Base-by-base conservation (phyloP, 1,140 invertebrate species). In the Platyscapa corneri region DNA sequence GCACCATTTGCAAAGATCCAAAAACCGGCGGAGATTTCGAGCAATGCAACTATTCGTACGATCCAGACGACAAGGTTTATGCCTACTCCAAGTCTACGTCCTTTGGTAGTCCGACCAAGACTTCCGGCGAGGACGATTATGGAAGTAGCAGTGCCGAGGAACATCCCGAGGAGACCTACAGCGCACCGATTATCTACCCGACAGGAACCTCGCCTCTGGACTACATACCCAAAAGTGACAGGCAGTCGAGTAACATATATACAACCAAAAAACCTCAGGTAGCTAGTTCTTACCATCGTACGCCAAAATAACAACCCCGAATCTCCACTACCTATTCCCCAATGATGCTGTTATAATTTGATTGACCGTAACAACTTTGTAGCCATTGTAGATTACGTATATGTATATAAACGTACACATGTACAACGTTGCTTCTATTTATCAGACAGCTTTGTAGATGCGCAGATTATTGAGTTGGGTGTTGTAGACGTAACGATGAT, bases 21-120 rank as follows among this genome's bases (percentile, higher is more conserved):
- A 95, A 95, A 89, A 96, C 95, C 1, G 95, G 95, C n/a, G 96
- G 95, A 23, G 95, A 95, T 83, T 96, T 94, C 84, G 96, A 97
- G 92, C 95, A 95, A 67, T 97, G 96, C 88, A 95, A 95, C 0
- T 97, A 96, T 89, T 94, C 94, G 20, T 95, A 95, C 18, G 94
- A 95, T 86, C 96, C 96, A 0, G 94, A 95, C 86, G 95, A 95
- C 87, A 95, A 96, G 88, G 93, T 95, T 87, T 96, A 95, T 88
- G 94, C 96, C 23, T 96, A 95, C 88, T 89, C 82, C 7, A 90
- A 90, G 60, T 91, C 90, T 3, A 91, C 89, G 30, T 89, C 90
- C 0, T 92, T 90, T 46, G 91, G 91, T 3, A 90, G 72, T 34
- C 90, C 91, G 3, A 77, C 74, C 0, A 65, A 88, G 30, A 18